phyloP scores from a whole-genome alignment of 1,140 invertebrate species.

The Aphaenogaster ashmeadi region DNA sequence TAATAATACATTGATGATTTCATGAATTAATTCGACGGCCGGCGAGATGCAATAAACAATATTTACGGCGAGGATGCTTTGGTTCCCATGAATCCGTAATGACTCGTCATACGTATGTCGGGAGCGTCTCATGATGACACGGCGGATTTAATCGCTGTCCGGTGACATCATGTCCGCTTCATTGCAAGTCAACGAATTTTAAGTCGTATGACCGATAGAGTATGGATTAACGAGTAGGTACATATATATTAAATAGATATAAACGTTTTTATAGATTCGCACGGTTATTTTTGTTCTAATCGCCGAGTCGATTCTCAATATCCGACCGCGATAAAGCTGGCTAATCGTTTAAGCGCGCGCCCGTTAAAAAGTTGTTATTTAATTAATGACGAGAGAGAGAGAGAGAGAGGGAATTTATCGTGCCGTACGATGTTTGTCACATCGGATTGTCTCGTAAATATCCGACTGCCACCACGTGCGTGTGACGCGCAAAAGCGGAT shows the following conservation, averaged over 20 bases:
- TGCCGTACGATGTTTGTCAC: conserved; percentile 35
- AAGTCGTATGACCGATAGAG: conserved; percentile 18
- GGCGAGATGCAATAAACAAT: conserved; percentile 44
- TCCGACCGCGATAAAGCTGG: background rate
- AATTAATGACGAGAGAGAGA: conserved; percentile 40
- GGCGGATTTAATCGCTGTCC: conserved; percentile 66
- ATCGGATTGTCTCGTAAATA: conserved; percentile 55
- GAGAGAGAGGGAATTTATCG: conserved; percentile 33
- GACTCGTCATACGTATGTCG: conserved; percentile 33
- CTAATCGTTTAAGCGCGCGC: conserved; percentile 21
- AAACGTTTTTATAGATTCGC: background rate
- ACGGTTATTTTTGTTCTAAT: conserved; percentile 19
- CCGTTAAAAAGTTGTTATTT: conserved; percentile 59
- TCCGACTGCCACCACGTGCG: conserved; percentile 12
- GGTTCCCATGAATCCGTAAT: conserved; percentile 33
- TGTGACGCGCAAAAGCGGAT: conserved; percentile 23
- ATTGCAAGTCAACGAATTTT: conserved; percentile 58
- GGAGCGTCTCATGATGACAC: conserved; percentile 63
- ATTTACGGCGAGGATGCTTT: background rate
- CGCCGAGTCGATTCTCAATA: background rate
- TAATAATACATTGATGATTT: conserved; percentile 20
- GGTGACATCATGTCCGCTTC: conserved; percentile 62
- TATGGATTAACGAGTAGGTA: conserved; percentile 31
- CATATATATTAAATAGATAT: background rate
- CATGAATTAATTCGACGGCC: conserved; percentile 20